phyloP scores from a whole-genome alignment of 2,888 invertebrate species.

The Tanaodytes sp. region DNA sequence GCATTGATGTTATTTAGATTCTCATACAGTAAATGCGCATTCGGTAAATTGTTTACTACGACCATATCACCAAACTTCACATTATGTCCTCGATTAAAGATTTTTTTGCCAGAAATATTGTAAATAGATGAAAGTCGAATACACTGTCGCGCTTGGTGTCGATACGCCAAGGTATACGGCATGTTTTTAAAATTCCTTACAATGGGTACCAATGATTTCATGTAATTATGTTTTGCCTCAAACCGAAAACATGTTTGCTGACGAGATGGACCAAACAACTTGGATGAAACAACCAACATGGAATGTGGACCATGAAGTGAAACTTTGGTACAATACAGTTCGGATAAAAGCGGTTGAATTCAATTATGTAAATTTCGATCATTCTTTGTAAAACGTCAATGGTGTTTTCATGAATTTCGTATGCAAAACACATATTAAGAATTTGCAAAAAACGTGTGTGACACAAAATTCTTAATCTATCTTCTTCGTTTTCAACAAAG shows the following conservation, averaged over 20 bases:
- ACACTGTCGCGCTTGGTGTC: slow-evolving; percentile 41
- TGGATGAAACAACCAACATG: too few relatives aligned
- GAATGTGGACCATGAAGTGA: slow-evolving; percentile 54
- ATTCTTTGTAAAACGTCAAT: slow-evolving; percentile 23
- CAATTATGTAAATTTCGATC: slow-evolving; percentile 31
- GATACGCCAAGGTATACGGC: slow-evolving; percentile 44
- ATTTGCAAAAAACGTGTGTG: slow-evolving; percentile 24
- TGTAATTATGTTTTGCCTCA: too few relatives aligned
- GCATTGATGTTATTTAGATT: slow-evolving; percentile 9
- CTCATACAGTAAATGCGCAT: slow-evolving; percentile 15
- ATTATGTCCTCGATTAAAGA: slow-evolving; percentile 42
- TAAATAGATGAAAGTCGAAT: too few relatives aligned
- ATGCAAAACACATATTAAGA: slow-evolving; percentile 21
- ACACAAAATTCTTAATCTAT: slow-evolving; percentile 16
- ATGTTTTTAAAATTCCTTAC: slow-evolving; percentile 51
- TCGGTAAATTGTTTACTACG: slow-evolving; percentile 14
- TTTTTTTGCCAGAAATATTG: slow-evolving; percentile 26
- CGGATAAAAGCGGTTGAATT: slow-evolving; percentile 38
- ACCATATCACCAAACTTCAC: slow-evolving; percentile 34
- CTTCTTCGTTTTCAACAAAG: slow-evolving; percentile 17
- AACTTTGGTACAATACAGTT: too few relatives aligned
- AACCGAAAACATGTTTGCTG: too few relatives aligned
- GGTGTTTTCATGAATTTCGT: slow-evolving; percentile 17
- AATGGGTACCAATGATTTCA: slow-evolving; percentile 47
- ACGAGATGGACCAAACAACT: too few relatives aligned